Conservation (phyloP, 2,797 vertebrate genomes). For the Rallus crepitans region DNA sequence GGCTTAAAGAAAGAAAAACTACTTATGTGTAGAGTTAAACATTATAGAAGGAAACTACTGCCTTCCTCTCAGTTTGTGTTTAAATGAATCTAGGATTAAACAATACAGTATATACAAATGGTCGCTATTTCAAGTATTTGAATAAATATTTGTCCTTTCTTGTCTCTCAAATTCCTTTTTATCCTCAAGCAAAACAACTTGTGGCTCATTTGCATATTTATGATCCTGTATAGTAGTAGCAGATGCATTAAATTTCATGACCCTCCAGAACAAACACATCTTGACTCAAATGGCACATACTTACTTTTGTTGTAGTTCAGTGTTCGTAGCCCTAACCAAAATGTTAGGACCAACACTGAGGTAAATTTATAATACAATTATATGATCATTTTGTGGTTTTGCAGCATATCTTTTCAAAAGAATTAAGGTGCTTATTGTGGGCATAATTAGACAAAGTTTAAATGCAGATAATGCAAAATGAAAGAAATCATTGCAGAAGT, state of each 20-base stretch:
- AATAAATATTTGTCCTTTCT: constrained; percentile 37
- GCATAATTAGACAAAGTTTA: neutral
- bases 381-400: neutral
- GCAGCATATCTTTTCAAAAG: neutral
- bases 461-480: neutral
- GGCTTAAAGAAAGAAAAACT: neutral
- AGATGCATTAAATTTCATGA: neutral
- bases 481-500: neutral
- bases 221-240: neutral
- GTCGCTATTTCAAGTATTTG: neutral
- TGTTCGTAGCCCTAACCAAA: neutral
- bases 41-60: neutral
- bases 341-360: neutral
- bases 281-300: neutral
- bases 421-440: neutral
- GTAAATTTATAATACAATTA: neutral
- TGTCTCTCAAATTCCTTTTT: neutral
- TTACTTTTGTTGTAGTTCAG: neutral
- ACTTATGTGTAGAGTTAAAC: neutral
- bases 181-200: neutral
- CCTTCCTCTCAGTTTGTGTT: neutral
- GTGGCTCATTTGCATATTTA: constrained; percentile 3
- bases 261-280: neutral
- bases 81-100: neutral
- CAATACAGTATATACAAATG: neutral